Percentiles rank a stretch among this genome's conserved stretches.
Evolutionary conservation across 1,140 invertebrate species (phyloP).

Genomic region (Episyrphus balteatus): DNA sequence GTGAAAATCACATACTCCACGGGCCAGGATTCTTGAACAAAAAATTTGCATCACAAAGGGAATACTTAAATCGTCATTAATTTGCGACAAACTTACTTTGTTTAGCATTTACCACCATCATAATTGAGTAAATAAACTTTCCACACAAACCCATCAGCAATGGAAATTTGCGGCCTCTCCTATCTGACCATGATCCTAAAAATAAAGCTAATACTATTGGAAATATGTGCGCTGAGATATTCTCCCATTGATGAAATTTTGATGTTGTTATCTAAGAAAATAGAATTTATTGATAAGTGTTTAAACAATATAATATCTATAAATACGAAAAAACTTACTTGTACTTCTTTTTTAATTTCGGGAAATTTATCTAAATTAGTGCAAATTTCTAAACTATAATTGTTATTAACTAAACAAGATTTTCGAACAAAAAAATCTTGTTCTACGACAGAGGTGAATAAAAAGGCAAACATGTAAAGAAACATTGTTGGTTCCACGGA

Average conservation of each 20-base stretch:
- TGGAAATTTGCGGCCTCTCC: constrained; percentile 46
- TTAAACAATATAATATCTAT: background rate
- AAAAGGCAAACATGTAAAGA: constrained; percentile 69
- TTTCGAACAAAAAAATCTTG: constrained; percentile 62
- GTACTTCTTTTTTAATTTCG: constrained; percentile 48
- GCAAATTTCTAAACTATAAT: constrained; percentile 51
- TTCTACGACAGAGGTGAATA: constrained; percentile 65
- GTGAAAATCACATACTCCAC: constrained; percentile 61
- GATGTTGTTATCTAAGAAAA: constrained; percentile 51
- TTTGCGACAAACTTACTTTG: constrained; percentile 28
- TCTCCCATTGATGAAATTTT: constrained; percentile 61
- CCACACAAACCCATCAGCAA: constrained; percentile 55
- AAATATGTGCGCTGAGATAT: constrained; percentile 53
- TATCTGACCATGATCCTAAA: constrained; percentile 65
- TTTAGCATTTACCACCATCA: constrained; percentile 57
- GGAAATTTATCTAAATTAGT: constrained; percentile 42
- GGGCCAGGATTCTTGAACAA: constrained; percentile 45
- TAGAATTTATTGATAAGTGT: background rate
- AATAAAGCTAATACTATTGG: constrained; percentile 64
- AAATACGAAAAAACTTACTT: constrained; percentile 38
- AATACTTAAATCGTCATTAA: background rate
- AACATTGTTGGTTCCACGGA: constrained; percentile 67
- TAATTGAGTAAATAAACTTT: constrained; percentile 59
- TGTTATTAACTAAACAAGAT: constrained; percentile 57
- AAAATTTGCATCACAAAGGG: background rate